Evolutionary conservation across 1,140 invertebrate genomes (phyloP).

Genomic region (Lethocerus indicus): DNA sequence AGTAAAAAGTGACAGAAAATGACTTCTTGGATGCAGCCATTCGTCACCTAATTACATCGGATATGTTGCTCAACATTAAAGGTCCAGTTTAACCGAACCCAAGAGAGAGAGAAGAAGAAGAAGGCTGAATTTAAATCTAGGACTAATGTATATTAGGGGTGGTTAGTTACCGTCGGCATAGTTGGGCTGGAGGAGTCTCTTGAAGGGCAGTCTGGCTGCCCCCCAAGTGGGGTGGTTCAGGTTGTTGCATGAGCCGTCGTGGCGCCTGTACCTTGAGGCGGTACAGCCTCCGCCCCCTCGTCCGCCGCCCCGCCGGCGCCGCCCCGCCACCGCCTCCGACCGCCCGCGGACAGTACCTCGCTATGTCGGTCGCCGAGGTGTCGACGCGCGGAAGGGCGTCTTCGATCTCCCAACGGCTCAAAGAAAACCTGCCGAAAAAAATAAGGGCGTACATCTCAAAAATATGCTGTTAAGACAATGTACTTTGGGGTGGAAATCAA

Average conservation of each 20-base stretch:
- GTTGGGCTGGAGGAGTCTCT: constrained; percentile 54
- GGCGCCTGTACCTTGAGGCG: constrained; percentile 59
- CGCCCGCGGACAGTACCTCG: constrained; percentile 70
- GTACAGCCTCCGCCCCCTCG: constrained; percentile 50
- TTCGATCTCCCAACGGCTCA: constrained; percentile 69
- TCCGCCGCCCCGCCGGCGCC: constrained; percentile 57
- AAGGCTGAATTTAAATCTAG: no score
- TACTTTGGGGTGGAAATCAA: no score
- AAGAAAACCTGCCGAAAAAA: constrained; percentile 51
- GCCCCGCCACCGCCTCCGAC: constrained; percentile 50
- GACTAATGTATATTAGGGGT: no score
- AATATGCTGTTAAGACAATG: no score
- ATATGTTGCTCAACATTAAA: no score
- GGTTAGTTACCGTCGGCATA: constrained; percentile 74
- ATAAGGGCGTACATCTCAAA: no score
- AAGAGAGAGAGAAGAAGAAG: no score
- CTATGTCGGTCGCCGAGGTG: constrained; percentile 68
- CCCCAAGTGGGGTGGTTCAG: constrained; percentile 79
- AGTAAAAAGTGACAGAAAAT: no score
- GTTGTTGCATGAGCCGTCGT: constrained; percentile 89
- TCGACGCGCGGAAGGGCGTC: constrained; percentile 72
- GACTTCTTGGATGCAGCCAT: no score
- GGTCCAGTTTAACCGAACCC: no score
- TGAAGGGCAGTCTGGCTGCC: constrained; percentile 61
- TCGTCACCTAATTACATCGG: no score